Evolutionary conservation across 2,888 invertebrate species (phyloP), one percentile per base, ranked within the genome.

Genomic region (Torymus tubicola): DNA sequence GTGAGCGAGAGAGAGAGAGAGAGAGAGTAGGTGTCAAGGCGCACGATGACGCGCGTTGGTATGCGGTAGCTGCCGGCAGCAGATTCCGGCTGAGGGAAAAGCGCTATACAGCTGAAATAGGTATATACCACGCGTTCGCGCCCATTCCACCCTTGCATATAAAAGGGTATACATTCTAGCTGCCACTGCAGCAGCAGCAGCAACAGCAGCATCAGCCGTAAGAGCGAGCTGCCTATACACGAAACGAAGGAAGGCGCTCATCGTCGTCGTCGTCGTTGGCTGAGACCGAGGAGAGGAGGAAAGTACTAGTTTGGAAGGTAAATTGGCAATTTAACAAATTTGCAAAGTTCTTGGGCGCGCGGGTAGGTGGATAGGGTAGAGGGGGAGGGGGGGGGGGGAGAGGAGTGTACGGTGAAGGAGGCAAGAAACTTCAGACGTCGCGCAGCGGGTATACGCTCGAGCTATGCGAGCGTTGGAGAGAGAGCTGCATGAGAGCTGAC

Each of bases 241-340:
- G 31, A 31, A 8, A 8, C 31, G 31, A 31, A 31, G 31, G 31
- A 31, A 31, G 31, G 31, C 31, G 31, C 31, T 3, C 31, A 8
- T 31, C 31, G 31, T 31, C 31, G 31, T 31, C 31, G 31, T 31
- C 31, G 31, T 31, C 31, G 31, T 31, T 2, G 31, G 31, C 31
- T 31, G 31, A 31, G 18, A n/a, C n/a, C n/a, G n/a, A n/a, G n/a
- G n/a, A n/a, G 13, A 57, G 74, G 42, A 70, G 74, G 63, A 77
- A 78, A 76, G 84, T 85, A 85, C 86, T 86, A 87, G 89, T 89
- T 89, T 87, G 85, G 86, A 88, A 89, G 89, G 88, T 89, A 89
- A 89, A 89, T 89, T 90, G 89, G 87, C 87, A 89, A 89, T 90
- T 90, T 89, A 89, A 89, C 88, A 89, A 90, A 90, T 89, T 89